Evolutionary conservation across 2,797 vertebrate species (phyloP).

Genomic region (Tachyglossus aculeatus): DNA sequence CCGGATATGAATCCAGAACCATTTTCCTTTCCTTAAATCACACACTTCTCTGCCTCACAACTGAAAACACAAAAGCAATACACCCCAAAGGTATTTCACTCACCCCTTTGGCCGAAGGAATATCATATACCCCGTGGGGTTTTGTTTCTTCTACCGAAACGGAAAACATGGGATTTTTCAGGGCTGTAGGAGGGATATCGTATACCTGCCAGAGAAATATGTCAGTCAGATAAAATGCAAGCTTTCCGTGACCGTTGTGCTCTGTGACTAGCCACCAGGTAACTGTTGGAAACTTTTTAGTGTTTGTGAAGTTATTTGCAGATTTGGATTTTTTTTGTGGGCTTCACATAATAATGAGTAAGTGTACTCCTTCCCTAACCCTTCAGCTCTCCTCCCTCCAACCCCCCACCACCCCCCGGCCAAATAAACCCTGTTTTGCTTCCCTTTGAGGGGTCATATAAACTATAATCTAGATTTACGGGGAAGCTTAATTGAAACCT

Average conservation of each 20-base stretch:
- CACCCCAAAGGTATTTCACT: slow-evolving; percentile 40
- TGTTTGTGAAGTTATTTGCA: neutral
- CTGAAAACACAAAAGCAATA: neutral
- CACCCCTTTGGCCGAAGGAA: slow-evolving; percentile 85
- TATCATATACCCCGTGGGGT: slow-evolving; percentile 84
- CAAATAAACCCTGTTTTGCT: no score
- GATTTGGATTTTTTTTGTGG: neutral
- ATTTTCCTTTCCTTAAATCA: slow-evolving; percentile 5
- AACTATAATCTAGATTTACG: neutral
- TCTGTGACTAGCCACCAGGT: no score
- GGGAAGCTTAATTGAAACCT: neutral
- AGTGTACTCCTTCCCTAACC: no score
- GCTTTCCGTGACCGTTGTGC: neutral
- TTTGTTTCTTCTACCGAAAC: slow-evolving; percentile 70
- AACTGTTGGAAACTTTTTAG: no score
- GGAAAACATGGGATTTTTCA: slow-evolving; percentile 72
- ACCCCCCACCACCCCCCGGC: no score
- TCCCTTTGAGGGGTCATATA: neutral
- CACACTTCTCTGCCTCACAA: neutral
- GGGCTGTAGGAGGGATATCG: slow-evolving; percentile 84
- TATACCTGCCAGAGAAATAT: slow-evolving; percentile 82
- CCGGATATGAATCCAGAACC: slow-evolving; percentile 4
- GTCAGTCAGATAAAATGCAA: slow-evolving; percentile 12
- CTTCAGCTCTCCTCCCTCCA: no score
- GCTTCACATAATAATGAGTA: neutral